A percentile compares a stretch with the other conserved stretches of the same genome.
Evolutionary conservation across 2,797 vertebrate genomes (phyloP).

Genomic region (Manis pentadactyla): DNA sequence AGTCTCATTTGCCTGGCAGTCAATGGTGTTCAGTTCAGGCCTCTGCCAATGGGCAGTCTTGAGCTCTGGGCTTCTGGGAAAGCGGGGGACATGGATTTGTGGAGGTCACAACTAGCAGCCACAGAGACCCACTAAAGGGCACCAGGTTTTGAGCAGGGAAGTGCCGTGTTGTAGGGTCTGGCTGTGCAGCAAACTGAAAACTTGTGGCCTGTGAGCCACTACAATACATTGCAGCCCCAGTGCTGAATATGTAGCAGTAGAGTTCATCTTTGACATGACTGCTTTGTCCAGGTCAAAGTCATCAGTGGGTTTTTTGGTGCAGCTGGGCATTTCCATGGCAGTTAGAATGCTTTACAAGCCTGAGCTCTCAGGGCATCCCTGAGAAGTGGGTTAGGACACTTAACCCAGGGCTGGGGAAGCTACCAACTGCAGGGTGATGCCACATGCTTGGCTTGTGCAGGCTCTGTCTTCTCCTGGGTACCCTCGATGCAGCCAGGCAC

Average conservation of each 20-base stretch:
- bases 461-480: background rate
- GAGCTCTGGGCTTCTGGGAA: background rate
- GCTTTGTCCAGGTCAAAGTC: background rate
- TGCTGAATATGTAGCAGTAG: background rate
- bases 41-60: background rate
- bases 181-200: conserved; percentile 34
- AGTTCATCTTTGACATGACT: background rate
- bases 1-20: background rate
- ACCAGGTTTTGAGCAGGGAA: background rate
- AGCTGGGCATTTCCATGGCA: background rate
- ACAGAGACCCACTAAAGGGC: background rate
- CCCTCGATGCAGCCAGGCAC: background rate
- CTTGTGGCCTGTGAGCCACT: background rate
- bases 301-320: background rate
- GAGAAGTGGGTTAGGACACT: background rate
- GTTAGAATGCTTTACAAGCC: background rate
- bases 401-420: background rate
- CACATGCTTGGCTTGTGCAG: background rate
- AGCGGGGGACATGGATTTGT: background rate
- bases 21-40: background rate
- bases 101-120: background rate
- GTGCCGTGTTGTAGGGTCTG: background rate
- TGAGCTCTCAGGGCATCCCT: background rate
- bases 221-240: background rate
- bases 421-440: background rate